Evolutionary conservation across 2,888 invertebrate genomes (phyloP).

Genomic region (Netelia inedita): DNA sequence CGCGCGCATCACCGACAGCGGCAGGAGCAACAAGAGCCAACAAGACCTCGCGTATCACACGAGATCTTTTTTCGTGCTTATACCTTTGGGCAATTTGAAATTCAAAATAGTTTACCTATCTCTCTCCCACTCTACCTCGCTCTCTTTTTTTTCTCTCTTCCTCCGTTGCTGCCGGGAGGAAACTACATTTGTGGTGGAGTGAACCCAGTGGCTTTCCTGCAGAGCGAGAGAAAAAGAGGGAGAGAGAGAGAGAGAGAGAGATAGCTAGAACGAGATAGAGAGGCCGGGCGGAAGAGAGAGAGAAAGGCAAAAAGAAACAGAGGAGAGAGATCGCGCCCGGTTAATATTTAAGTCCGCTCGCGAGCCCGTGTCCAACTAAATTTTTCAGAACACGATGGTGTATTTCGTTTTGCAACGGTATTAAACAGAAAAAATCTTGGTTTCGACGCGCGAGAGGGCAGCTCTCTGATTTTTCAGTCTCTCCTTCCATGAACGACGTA

Average conservation of each 20-base stretch:
- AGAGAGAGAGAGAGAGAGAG: constrained; percentile 11
- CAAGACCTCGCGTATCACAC: constrained; percentile 67
- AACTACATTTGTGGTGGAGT: constrained; percentile 59
- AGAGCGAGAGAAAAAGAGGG: constrained; percentile 28
- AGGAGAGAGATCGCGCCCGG: constrained; percentile 34
- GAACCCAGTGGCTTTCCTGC: constrained; percentile 50
- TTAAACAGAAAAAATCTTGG: constrained; percentile 13
- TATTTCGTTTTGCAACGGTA: constrained; percentile 51
- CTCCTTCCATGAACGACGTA: neutral
- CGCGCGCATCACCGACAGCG: constrained; percentile 48
- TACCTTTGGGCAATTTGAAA: constrained; percentile 77
- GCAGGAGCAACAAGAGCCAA: constrained; percentile 67
- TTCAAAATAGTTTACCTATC: constrained; percentile 79
- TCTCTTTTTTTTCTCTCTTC: constrained; percentile 48
- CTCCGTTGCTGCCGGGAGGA: constrained; percentile 60
- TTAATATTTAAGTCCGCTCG: constrained; percentile 69
- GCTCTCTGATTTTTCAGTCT: constrained; percentile 54
- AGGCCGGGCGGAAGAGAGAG: constrained; percentile 4
- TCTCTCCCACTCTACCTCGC: constrained; percentile 22
- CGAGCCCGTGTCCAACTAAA: constrained; percentile 50
- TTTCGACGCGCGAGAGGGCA: constrained; percentile 1
- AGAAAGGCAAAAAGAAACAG: neutral
- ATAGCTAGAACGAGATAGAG: constrained; percentile 21
- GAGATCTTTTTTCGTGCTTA: constrained; percentile 70
- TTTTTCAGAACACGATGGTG: constrained; percentile 59